Evolutionary conservation across 2,797 vertebrate genomes (phyloP).

Genomic region (Sebastes nivosus): DNA sequence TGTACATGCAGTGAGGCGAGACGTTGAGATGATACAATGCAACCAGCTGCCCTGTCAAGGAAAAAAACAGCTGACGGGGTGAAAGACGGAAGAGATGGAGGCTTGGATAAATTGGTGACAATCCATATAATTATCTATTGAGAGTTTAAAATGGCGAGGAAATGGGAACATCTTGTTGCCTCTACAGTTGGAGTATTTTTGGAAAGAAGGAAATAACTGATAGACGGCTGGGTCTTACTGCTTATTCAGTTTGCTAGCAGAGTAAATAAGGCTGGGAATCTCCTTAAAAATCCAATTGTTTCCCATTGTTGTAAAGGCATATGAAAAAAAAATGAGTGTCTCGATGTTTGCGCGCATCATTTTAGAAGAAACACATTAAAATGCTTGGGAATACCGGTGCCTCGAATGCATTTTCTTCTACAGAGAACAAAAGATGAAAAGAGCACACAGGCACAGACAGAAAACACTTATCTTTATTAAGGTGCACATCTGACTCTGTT

Average conservation of each 20-base stretch:
- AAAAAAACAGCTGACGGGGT: slow-evolving; percentile 31
- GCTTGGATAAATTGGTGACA: slow-evolving; percentile 44
- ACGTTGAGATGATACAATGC: slow-evolving; percentile 58
- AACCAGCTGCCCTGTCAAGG: slow-evolving; percentile 52
- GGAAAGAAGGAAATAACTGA: slow-evolving; percentile 18
- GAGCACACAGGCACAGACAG: background rate
- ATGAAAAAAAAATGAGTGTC: background rate
- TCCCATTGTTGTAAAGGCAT: background rate
- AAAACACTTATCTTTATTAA: slow-evolving; percentile 32
- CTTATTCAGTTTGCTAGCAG: slow-evolving; percentile 20
- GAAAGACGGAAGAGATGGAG: slow-evolving; percentile 38
- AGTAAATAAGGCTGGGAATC: slow-evolving; percentile 11
- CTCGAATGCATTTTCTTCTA: background rate
- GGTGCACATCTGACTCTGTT: slow-evolving; percentile 22
- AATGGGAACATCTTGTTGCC: slow-evolving; percentile 46
- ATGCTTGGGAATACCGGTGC: background rate
- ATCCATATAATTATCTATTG: slow-evolving; percentile 48
- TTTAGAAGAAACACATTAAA: slow-evolving; percentile 9
- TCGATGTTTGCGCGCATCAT: background rate
- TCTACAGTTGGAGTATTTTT: slow-evolving; percentile 27
- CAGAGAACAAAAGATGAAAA: slow-evolving; percentile 8
- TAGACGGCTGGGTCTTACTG: slow-evolving; percentile 9
- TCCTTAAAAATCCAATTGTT: slow-evolving; percentile 5
- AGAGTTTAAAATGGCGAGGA: slow-evolving; percentile 34
- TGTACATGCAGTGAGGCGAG: slow-evolving; percentile 56